phyloP scores from a whole-genome alignment of 35 echinoderm and acorn worm genomes.

The Eucidaris tribuloides region DNA sequence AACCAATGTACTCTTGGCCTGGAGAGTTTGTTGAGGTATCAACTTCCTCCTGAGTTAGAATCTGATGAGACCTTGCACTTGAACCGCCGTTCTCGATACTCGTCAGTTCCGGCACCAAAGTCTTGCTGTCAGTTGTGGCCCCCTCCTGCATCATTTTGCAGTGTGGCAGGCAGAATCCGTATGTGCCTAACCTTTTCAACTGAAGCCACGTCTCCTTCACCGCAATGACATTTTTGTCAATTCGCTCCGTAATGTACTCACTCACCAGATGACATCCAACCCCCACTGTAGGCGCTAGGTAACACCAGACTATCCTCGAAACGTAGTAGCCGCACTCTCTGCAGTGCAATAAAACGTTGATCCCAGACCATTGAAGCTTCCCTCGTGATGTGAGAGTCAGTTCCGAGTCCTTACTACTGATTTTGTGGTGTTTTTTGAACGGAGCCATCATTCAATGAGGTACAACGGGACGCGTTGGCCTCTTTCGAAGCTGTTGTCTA shows the following conservation, averaged over 20 bases:
- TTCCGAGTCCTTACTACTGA: too few species aligned
- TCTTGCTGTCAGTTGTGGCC: slow-evolving; percentile 15
- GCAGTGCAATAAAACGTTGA: not conserved
- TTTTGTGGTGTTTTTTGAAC: too few species aligned
- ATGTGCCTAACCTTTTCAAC: slow-evolving; percentile 23
- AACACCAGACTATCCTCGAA: not conserved
- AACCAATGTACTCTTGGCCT: slow-evolving; percentile 6
- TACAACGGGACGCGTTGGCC: too few species aligned
- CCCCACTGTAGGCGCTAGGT: not conserved
- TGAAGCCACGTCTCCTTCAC: slow-evolving; percentile 26
- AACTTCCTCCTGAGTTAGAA: not conserved
- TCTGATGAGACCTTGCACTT: slow-evolving; percentile 1
- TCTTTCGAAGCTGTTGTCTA: slow-evolving; percentile 20
- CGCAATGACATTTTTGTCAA: slow-evolving; percentile 39
- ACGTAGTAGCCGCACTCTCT: not conserved
- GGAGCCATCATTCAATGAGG: too few species aligned
- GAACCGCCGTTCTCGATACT: too few species aligned
- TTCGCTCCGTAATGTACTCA: not conserved
- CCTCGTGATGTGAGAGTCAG: too few species aligned
- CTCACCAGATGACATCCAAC: not conserved
- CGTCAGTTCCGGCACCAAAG: not conserved
- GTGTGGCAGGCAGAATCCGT: slow-evolving; percentile 36
- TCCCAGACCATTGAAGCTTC: not conserved
- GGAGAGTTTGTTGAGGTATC: slow-evolving; percentile 20
- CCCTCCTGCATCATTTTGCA: not conserved